Base-by-base conservation (phyloP, 2,888 invertebrate species). In the Diarsia dahlii region DNA sequence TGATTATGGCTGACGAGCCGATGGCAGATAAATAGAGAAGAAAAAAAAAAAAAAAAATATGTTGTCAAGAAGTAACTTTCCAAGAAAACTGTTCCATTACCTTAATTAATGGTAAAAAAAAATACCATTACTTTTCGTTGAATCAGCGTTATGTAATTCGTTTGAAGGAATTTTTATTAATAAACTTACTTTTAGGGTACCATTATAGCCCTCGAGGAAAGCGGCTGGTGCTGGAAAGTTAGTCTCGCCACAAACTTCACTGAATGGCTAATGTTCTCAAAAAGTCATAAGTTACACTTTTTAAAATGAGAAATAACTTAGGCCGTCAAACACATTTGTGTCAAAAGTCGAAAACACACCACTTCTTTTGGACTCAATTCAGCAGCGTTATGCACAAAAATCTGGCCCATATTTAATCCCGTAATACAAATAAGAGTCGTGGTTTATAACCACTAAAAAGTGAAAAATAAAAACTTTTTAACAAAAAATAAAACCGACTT, bases 181-280 rank as follows among this genome's bases (percentile, higher is more conserved):
- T 28, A 23, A 13, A 28, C 20, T 1, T 68, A 58, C 13, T 52
- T 76, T 48, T 15, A 1, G n/a, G 39, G 1, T 18, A 18, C 20
- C 34, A 23, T 52, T 34, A 74, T 23, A 23, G 23, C 63, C n/a
- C 39, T 65, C 20, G n/a, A 76, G 23, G 39, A 72, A 62, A 50
- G 60, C 4, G 45, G 45, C 58, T 18, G 18, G 52, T n/a, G 28
- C 34, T 23, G 8, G 12, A 46, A 78, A 72, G 52, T 71, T 23
- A 54, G 54, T 39, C 23, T 6, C 18, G 34, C 10, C 46, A 50
- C 13, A 71, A 76, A 63, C 54, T 70, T 76, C 48, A 13, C 15
- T 52, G 13, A 76, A 52, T 34, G 23, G 45, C 20, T 52, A 62
- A 76, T 68, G 39, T 62, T 46, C 46, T 68, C 20, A 68, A 12